Conservation (phyloP, 2,113 vertebrate species). For the Corydoras maculifer region DNA sequence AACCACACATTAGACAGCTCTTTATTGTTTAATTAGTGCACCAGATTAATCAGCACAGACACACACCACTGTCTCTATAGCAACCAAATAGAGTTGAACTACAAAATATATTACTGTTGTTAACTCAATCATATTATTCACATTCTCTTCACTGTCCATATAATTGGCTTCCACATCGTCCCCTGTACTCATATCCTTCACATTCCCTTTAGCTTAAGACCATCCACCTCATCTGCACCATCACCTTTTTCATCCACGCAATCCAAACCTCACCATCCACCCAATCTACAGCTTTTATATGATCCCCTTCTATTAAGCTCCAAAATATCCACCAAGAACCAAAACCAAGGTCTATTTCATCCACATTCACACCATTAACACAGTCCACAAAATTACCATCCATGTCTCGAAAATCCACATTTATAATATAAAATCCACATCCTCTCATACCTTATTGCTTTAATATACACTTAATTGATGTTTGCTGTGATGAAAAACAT, state of each 20-base stretch:
- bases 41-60: slow-evolving; percentile 98
- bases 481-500: no score
- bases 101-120: no score
- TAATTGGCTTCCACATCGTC: neutral
- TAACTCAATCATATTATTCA: neutral
- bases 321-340: neutral
- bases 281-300: neutral
- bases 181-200: neutral
- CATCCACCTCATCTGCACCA: neutral
- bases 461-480: no score
- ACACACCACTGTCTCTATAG: slow-evolving; percentile 63
- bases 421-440: neutral
- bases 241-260: neutral
- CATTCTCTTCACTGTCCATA: neutral
- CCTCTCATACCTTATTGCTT: no score
- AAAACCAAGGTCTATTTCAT: neutral
- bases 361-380: neutral
- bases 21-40: slow-evolving; percentile 99
- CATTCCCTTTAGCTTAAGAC: neutral
- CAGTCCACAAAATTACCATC: neutral
- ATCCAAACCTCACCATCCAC: neutral
- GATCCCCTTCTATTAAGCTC: neutral
- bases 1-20: slow-evolving; percentile 99
- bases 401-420: neutral
- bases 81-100: no score